Conservation (phyloP, 2,797 vertebrate genomes). For the Chromis chromis region DNA sequence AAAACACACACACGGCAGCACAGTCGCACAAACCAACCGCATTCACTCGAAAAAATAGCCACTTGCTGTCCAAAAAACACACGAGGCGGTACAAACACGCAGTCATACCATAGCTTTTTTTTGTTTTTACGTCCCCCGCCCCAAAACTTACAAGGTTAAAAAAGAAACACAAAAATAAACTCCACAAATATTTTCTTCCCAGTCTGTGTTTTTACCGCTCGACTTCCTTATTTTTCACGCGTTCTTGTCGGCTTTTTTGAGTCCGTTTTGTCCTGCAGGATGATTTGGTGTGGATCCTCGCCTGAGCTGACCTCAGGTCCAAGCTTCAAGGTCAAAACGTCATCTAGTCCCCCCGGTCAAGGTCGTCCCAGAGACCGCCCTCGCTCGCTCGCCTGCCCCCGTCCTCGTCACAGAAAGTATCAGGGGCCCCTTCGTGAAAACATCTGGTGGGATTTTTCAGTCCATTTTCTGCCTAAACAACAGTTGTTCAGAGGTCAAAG, state of each 20-base stretch:
- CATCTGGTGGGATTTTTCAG: constrained; percentile 63
- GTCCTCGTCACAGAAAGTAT: constrained; percentile 49
- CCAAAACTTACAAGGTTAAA: constrained; percentile 68
- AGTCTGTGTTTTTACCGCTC: constrained; percentile 51
- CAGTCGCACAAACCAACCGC: constrained; percentile 49
- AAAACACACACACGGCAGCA: constrained; percentile 25
- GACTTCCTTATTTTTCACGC: constrained; percentile 57
- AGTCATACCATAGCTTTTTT: constrained; percentile 61
- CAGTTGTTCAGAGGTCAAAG: constrained; percentile 65
- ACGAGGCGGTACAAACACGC: constrained; percentile 66
- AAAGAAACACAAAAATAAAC: constrained; percentile 81
- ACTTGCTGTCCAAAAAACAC: constrained; percentile 26
- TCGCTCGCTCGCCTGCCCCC: constrained; percentile 10
- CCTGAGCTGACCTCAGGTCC: constrained; percentile 56
- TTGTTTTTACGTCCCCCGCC: constrained; percentile 27
- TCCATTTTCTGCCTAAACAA: constrained; percentile 62
- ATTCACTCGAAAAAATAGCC: constrained; percentile 20
- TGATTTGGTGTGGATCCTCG: constrained; percentile 51
- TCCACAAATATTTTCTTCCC: constrained; percentile 78
- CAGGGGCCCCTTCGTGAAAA: constrained; percentile 58
- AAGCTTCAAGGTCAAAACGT: constrained; percentile 62
- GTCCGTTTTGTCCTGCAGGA: constrained; percentile 58
- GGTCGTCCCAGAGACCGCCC: constrained; percentile 61
- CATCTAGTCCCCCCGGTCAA: constrained; percentile 43
- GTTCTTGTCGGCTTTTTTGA: constrained; percentile 31